Evolutionary conservation across 2,797 vertebrate genomes (phyloP), one percentile per base, ranked within the genome.

Genomic region (Pygocentrus nattereri): DNA sequence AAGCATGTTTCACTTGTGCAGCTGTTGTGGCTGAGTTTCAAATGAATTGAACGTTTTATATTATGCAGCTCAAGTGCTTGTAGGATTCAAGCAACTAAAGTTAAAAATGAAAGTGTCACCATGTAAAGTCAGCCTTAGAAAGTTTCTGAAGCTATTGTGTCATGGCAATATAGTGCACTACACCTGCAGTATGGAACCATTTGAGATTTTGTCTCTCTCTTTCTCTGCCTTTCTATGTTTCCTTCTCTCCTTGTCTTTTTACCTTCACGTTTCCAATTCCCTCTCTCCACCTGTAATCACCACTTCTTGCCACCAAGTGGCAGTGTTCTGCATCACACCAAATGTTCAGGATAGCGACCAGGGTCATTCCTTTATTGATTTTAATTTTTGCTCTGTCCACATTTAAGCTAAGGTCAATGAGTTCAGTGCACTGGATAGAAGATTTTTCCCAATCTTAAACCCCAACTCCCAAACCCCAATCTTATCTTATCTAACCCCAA

Each of bases 291-390:
- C 11, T 68, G 65, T 50, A 71, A 52, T 50, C 0, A 71, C 25
- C 18, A 19, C 16, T 1, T 52, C 25, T 71, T 16, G 8, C 61
- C 79, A 74, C 71, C 13, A 67, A 71, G 31, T 80, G 78, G 78
- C 78, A 74, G 4, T 72, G 49, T 62, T 72, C 2, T 25, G 18
- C 7, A 19, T 25, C 19, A 27, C n/a, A 23, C n/a, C 10, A 58
- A 23, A 23, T 58, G 21, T 23, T 21, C 54, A 23, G 19, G 21
- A 58, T 52, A 54, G 18, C 19, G 23, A 10, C 2, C 56, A 6
- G 15, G 8, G 38, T 18, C 3, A 44, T 30, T 16, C 4, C 13
- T 27, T 59, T 64, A 13, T 19, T 76, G 3, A 0, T 11, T 6
- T 52, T 16, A 8, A 75, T n/a, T 3, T 38, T n/a, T 1, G 19